Evolutionary conservation across 2,888 invertebrate genomes (phyloP).

Genomic region (Acanthococcus lagerstroemiae): DNA sequence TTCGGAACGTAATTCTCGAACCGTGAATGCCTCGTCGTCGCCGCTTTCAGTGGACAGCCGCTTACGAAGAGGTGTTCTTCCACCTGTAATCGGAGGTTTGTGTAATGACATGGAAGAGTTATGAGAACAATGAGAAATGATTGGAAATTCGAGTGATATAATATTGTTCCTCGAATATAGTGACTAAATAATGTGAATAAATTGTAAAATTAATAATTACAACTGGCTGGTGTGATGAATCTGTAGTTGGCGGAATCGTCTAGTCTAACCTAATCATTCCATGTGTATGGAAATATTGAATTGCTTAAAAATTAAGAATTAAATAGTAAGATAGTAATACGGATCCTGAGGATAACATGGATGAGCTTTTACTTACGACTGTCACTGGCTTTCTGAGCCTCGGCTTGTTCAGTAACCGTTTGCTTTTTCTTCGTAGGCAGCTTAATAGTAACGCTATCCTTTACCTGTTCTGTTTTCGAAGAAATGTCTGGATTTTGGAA

Average conservation of each 20-base stretch:
- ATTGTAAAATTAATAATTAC: too few species aligned
- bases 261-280: too few species aligned
- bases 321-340: too few species aligned
- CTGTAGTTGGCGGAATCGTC: too few species aligned
- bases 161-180: too few species aligned
- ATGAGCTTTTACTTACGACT: constrained; percentile 11
- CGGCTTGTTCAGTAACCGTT: background rate
- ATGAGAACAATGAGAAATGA: too few species aligned
- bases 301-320: too few species aligned
- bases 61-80: constrained; percentile 1
- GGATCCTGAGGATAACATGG: too few species aligned
- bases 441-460: constrained; percentile 10
- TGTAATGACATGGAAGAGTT: background rate
- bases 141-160: too few species aligned
- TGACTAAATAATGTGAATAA: too few species aligned
- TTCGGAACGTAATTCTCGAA: constrained; percentile 21
- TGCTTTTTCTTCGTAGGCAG: constrained; percentile 1
- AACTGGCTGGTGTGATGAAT: too few species aligned
- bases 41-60: constrained; percentile 8
- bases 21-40: constrained; percentile 25
- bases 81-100: constrained; percentile 16
- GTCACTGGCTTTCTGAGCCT: background rate
- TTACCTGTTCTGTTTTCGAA: constrained; percentile 10
- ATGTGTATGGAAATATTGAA: too few species aligned
- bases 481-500: background rate